These are phyloP conservation scores for Apis mellifera DNA, from an alignment of 1,140 invertebrate species.

Conservation along the genomic window Amel_HAv3.1 CM009931.2:4448001-4448500, in stretches of 20 bases:
- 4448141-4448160: neutral
- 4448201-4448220: neutral
- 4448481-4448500: too few relatives aligned
- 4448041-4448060: too few relatives aligned
- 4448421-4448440: too few relatives aligned
- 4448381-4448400: too few relatives aligned
- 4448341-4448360: neutral
- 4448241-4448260: neutral
- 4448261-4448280: slow-evolving; percentile 3
- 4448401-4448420: too few relatives aligned
- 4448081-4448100: neutral
- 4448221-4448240: neutral
- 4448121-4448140: neutral
- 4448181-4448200: neutral
- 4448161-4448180: neutral
- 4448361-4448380: neutral
- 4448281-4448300: neutral
- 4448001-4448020: too few relatives aligned
- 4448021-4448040: too few relatives aligned
- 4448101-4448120: neutral
- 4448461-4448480: too few relatives aligned
- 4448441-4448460: too few relatives aligned
- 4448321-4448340: too few relatives aligned
- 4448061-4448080: too few relatives aligned
- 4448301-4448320: neutral